Evolutionary conservation across 1,140 invertebrate species (phyloP).

Genomic region (Grapholita molesta): DNA sequence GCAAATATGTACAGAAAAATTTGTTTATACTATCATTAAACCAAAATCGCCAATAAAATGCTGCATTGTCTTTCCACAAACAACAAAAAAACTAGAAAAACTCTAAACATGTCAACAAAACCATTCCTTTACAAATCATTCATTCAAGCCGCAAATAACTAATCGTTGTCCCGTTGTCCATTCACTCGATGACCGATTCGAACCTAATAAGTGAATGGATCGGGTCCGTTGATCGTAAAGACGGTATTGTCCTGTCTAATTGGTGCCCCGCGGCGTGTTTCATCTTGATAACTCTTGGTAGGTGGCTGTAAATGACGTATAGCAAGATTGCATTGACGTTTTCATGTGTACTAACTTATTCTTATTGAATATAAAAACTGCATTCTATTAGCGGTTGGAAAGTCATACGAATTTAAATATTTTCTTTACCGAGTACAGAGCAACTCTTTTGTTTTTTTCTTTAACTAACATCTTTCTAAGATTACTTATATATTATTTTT

Average conservation of each 20-base stretch:
- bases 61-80: neutral
- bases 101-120: neutral
- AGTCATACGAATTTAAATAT: too few relatives aligned
- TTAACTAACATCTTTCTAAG: too few relatives aligned
- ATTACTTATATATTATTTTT: too few relatives aligned
- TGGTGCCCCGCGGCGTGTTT: slow-evolving; percentile 42
- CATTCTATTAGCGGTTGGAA: too few relatives aligned
- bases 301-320: slow-evolving; percentile 23
- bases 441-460: too few relatives aligned
- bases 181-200: slow-evolving; percentile 23
- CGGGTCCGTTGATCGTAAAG: slow-evolving; percentile 53
- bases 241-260: slow-evolving; percentile 53
- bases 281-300: slow-evolving; percentile 34
- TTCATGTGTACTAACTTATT: neutral
- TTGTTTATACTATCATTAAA: too few relatives aligned
- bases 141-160: slow-evolving; percentile 19
- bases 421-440: too few relatives aligned
- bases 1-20: too few relatives aligned
- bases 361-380: neutral
- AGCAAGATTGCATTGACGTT: neutral
- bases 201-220: slow-evolving; percentile 40
- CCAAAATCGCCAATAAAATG: neutral
- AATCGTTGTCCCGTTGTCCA: slow-evolving; percentile 20
- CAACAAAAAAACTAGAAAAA: neutral
- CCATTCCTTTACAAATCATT: neutral